Conservation (phyloP, 2,113 vertebrate species). For the Argyrosomus japonicus region DNA sequence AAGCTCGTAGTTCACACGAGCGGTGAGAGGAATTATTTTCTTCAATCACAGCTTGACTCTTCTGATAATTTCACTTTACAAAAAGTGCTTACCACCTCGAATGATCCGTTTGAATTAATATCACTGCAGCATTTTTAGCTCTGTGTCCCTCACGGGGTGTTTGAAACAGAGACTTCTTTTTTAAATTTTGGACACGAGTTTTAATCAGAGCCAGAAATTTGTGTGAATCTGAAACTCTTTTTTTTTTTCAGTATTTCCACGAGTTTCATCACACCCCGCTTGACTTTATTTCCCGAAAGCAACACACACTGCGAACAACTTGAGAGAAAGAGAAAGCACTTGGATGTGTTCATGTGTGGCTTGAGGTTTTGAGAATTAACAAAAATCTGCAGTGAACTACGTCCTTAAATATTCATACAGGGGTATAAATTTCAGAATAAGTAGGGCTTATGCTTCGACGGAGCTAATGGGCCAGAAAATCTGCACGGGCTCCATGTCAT, state of each 20-base stretch:
- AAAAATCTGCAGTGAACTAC: conserved; percentile 38
- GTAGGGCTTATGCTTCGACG: conserved; percentile 12
- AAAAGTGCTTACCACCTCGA: background rate
- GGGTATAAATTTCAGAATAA: conserved; percentile 52
- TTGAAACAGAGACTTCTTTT: background rate
- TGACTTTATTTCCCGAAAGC: conserved; percentile 24
- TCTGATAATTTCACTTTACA: background rate
- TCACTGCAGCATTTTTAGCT: background rate
- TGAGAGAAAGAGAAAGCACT: conserved; percentile 2
- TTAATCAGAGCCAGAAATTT: background rate
- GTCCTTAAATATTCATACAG: conserved; percentile 56
- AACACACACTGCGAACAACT: background rate
- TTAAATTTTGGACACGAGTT: background rate
- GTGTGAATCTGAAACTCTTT: conserved; percentile 14
- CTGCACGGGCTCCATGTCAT: conserved; percentile 36
- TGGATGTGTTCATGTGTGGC: background rate
- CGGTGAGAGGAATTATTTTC: background rate
- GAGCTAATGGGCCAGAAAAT: conserved; percentile 68
- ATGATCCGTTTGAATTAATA: background rate
- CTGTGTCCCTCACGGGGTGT: background rate
- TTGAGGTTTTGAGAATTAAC: conserved; percentile 49
- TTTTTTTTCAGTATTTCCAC: conserved; percentile 39
- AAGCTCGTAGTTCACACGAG: too few relatives aligned
- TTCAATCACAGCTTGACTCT: background rate
- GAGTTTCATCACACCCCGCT: conserved; percentile 56